phyloP scores from a whole-genome alignment of 1,140 invertebrate species.

The Heliconius eleuchia region DNA sequence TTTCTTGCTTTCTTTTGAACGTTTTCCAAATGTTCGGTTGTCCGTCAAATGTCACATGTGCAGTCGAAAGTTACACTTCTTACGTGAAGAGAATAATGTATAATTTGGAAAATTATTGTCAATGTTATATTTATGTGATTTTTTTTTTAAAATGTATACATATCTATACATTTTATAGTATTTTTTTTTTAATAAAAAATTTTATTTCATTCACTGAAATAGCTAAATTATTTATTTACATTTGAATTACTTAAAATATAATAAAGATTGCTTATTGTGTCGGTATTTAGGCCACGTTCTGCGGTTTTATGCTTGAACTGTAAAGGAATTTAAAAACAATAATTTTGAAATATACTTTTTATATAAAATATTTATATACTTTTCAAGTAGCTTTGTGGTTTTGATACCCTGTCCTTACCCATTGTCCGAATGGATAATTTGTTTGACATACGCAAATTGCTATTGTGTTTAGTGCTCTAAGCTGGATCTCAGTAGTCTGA shows the following conservation, averaged over 20 bases:
- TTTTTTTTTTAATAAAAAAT: no score
- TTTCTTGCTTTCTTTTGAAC: conserved; percentile 12
- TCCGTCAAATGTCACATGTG: background rate
- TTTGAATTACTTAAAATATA: background rate
- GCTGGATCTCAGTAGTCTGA: no score
- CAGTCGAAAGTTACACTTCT: background rate
- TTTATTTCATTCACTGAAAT: background rate
- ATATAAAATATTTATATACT: background rate
- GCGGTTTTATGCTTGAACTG: conserved; percentile 3
- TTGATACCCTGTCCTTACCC: background rate
- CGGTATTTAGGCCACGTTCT: background rate
- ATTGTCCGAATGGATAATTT: background rate
- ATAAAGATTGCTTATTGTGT: background rate
- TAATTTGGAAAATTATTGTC: background rate
- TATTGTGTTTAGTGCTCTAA: no score
- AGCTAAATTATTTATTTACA: background rate
- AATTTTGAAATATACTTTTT: background rate
- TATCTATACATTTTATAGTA: no score
- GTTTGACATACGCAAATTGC: background rate
- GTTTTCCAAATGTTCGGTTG: conserved; percentile 13
- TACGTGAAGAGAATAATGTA: background rate
- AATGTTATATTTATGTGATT: no score
- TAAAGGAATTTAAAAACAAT: background rate
- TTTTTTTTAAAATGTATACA: no score
- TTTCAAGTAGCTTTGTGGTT: background rate